phyloP scores from a whole-genome alignment of 2,113 vertebrate genomes.

The Neofelis nebulosa region DNA sequence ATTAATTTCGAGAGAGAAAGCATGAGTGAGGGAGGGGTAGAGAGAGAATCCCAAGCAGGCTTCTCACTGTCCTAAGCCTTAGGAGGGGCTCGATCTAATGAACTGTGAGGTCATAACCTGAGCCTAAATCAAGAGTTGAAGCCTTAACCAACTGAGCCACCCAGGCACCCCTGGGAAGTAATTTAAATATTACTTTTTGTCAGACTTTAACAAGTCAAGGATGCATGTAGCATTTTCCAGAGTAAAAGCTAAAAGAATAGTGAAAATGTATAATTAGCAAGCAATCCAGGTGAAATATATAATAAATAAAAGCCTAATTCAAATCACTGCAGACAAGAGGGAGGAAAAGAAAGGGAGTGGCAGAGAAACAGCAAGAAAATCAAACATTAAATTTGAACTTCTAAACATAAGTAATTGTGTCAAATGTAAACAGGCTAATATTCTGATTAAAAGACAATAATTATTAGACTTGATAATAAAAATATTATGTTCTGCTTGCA shows the following conservation, averaged over 20 bases:
- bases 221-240: neutral
- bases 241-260: neutral
- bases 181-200: neutral
- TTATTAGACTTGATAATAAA: neutral
- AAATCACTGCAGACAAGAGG: neutral
- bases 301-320: neutral
- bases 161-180: neutral
- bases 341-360: neutral
- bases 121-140: no score
- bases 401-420: neutral
- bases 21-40: no score
- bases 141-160: no score
- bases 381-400: neutral
- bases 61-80: no score
- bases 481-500: neutral
- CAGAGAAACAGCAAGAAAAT: neutral
- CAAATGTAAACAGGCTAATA: neutral
- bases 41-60: no score
- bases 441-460: neutral
- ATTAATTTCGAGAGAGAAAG: no score
- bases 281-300: neutral
- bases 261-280: neutral
- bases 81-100: no score
- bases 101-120: no score
- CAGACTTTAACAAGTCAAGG: neutral